These are phyloP conservation scores for Lacerta viridis DNA, from an alignment of 2,797 vertebrate species.

Conservation along the genomic window DNA sequence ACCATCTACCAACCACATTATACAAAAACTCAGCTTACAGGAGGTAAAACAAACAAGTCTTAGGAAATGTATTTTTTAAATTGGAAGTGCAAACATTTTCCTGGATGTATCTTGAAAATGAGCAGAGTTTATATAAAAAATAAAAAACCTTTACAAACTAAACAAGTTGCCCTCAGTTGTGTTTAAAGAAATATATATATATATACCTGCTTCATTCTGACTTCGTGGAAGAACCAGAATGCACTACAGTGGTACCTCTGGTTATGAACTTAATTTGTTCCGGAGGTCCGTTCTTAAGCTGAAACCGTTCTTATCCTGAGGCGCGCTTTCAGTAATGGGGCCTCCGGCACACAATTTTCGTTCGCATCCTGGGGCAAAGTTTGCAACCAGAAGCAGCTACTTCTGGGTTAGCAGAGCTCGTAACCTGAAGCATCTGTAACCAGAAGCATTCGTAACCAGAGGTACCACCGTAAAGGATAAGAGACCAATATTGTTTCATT, in stretches of 20 bases:
- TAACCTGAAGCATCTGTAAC: no score
- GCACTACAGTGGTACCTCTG: not conserved
- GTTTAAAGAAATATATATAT: constrained; percentile 2
- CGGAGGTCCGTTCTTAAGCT: no score
- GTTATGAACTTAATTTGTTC: no score
- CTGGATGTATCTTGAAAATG: constrained; percentile 16
- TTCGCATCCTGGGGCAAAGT: no score
- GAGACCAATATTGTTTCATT: constrained; percentile 26
- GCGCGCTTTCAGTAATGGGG: no score
- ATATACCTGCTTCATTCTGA: not conserved
- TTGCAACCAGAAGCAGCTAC: no score
- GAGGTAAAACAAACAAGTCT: not conserved
- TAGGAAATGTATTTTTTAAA: constrained; percentile 3
- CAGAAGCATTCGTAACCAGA: no score
- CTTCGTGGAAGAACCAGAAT: constrained; percentile 35
- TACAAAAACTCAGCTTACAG: not conserved
- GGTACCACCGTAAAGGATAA: constrained; percentile 4
- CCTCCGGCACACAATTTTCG: rapidly evolving
- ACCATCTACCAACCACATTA: not conserved
- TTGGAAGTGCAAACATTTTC: not conserved
- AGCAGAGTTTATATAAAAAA: constrained; percentile 19
- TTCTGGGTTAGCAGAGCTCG: no score
- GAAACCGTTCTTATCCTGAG: no score
- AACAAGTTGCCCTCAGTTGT: not conserved
- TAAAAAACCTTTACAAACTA: constrained; percentile 14